phyloP scores from a whole-genome alignment of 1,140 invertebrate genomes.

The Radopholus similis region DNA sequence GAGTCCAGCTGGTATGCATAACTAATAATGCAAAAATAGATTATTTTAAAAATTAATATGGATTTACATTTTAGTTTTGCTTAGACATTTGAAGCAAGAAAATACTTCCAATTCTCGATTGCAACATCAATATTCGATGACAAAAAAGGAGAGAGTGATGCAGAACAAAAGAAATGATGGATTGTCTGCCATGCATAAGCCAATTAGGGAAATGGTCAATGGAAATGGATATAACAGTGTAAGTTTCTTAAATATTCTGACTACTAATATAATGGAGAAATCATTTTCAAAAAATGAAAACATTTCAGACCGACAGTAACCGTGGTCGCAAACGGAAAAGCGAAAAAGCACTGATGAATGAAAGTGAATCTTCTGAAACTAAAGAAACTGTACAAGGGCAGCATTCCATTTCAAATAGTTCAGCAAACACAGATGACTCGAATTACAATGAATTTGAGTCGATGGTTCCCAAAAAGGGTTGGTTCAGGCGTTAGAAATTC shows the following conservation, averaged over 20 bases:
- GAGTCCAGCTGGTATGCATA: neutral
- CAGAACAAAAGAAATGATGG: neutral
- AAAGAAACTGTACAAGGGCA: no score
- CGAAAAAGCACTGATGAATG: no score
- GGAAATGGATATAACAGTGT: neutral
- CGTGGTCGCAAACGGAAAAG: no score
- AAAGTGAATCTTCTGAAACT: no score
- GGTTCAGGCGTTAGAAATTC: no score
- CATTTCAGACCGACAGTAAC: no score
- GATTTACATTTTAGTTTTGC: slow-evolving; percentile 2
- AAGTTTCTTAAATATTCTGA: neutral
- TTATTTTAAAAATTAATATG: neutral
- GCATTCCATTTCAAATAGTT: no score
- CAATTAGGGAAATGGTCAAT: neutral
- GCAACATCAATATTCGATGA: neutral
- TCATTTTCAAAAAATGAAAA: neutral
- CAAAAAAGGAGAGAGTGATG: neutral
- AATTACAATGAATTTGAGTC: no score
- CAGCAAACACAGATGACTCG: no score
- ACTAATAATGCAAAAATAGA: neutral
- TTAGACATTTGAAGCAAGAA: neutral
- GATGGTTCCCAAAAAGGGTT: no score
- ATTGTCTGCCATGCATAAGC: neutral
- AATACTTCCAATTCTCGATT: neutral
- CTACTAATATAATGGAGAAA: neutral